Conservation (phyloP, 1,140 invertebrate genomes). For the Cephus cinctus region DNA sequence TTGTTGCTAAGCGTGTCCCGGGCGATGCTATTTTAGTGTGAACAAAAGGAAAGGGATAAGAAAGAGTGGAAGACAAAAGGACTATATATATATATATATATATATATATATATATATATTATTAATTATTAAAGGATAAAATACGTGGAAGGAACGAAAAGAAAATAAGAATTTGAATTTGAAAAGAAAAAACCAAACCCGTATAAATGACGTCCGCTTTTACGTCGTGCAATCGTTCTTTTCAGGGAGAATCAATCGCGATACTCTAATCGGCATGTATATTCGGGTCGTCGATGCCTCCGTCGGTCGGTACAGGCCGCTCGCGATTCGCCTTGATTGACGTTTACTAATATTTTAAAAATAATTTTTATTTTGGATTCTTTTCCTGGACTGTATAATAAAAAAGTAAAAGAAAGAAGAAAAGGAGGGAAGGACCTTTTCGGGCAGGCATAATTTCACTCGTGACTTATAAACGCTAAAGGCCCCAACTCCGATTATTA, state of each 20-base stretch:
- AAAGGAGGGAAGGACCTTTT: slow-evolving; percentile 13
- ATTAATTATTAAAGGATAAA: too few species aligned
- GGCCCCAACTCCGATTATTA: slow-evolving; percentile 23
- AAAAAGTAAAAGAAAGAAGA: slow-evolving; percentile 11
- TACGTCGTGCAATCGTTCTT: slow-evolving; percentile 21
- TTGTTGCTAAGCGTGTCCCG: slow-evolving; percentile 25
- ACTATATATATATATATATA: slow-evolving; percentile 4
- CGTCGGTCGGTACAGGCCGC: too few species aligned
- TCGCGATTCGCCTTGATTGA: too few species aligned
- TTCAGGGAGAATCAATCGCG: slow-evolving; percentile 8
- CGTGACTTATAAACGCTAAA: slow-evolving; percentile 24
- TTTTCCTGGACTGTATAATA: slow-evolving; percentile 7
- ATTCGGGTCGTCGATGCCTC: too few species aligned
- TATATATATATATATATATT: too few species aligned
- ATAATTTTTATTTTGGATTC: slow-evolving; percentile 6
- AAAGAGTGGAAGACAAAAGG: slow-evolving; percentile 9
- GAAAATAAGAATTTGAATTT: too few species aligned
- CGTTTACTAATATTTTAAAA: too few species aligned
- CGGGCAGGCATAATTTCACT: too few species aligned
- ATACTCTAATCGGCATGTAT: too few species aligned
- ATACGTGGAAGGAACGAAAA: too few species aligned
- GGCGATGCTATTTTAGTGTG: slow-evolving; percentile 26
- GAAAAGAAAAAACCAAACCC: too few species aligned
- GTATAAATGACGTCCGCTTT: slow-evolving; percentile 20
- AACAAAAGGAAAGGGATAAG: too few species aligned